Base-by-base conservation (phyloP, 2,888 invertebrate genomes). In the Theodoxus fluviatilis region DNA sequence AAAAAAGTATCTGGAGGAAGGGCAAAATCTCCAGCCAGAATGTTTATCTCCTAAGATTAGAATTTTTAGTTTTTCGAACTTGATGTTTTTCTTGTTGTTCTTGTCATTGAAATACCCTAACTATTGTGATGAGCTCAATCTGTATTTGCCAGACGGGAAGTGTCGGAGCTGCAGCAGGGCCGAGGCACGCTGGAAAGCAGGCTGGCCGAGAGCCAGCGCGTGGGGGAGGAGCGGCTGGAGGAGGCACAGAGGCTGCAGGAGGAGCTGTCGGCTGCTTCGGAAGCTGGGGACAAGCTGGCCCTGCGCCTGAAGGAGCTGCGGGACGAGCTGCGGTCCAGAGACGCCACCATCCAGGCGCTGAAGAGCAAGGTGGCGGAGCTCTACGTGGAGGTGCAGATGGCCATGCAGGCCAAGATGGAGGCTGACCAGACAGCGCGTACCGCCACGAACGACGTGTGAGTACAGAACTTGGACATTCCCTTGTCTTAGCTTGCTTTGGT, bases 291-390 rank as follows among this genome's bases (percentile, higher is more conserved):
- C 38, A 82, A 81, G 71, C 75, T 85, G 9, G n/a, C 3, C 55
- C 35, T 86, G 15, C 80, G 80, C 67, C 73, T 86, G 71, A 86
- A 86, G 71, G 86, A 85, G 69, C 61, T 86, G 28, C 79, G 84
- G 68, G 81, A 86, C 61, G 87, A 88, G 28, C 71, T 86, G 38
- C 84, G 85, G 61, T 79, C 85, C 15, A 85, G 84, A 73, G 88
- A 88, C 35, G 83, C 84, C 59, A 86, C 87, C 2, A 78, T 87
- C 15, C 83, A 84, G 67, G 87, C 86, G 1, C 76, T 88, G 71
- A 88, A 89, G 76, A 82, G 83, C 71, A 88, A 88, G 78, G 84
- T 88, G 15, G 86, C 88, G n/a, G 87, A 88, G 78, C 79, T 88
- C 63, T 88, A 88, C 78, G 87, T 87, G 3, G 87, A 88, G 71